Evolutionary conservation across 1,140 invertebrate genomes (phyloP).

Genomic region (Pomacea maculata): DNA sequence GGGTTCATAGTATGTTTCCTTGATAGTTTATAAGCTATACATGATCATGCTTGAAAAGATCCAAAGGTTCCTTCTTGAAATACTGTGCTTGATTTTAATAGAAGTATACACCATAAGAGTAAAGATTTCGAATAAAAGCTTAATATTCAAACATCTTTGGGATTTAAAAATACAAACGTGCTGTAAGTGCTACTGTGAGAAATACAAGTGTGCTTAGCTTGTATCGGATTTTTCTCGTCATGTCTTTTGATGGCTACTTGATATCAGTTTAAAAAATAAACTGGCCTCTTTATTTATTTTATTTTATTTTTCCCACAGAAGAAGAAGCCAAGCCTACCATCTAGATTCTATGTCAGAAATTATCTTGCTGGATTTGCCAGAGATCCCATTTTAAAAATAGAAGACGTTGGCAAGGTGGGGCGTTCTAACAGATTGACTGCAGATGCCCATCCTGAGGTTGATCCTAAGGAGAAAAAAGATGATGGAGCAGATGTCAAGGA

Average conservation of each 20-base stretch:
- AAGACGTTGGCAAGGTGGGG: constrained; percentile 21
- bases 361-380: constrained; percentile 87
- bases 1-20: not conserved
- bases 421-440: no score
- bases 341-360: constrained; percentile 82
- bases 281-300: not conserved
- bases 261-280: not conserved
- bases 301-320: constrained; percentile 67
- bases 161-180: no score
- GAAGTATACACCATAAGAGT: no score
- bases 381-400: constrained; percentile 74
- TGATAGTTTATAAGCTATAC: no score
- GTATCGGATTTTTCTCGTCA: not conserved
- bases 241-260: not conserved
- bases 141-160: no score
- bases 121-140: no score
- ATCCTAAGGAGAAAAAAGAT: constrained; percentile 7
- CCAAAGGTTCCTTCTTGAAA: no score
- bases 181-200: no score
- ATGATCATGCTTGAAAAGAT: no score
- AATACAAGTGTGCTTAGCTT: not conserved
- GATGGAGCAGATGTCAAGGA: not conserved
- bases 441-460: not conserved
- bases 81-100: no score
- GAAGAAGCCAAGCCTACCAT: constrained; percentile 79